phyloP scores from a whole-genome alignment of 2,888 invertebrate genomes.

The Ceramica pisi region DNA sequence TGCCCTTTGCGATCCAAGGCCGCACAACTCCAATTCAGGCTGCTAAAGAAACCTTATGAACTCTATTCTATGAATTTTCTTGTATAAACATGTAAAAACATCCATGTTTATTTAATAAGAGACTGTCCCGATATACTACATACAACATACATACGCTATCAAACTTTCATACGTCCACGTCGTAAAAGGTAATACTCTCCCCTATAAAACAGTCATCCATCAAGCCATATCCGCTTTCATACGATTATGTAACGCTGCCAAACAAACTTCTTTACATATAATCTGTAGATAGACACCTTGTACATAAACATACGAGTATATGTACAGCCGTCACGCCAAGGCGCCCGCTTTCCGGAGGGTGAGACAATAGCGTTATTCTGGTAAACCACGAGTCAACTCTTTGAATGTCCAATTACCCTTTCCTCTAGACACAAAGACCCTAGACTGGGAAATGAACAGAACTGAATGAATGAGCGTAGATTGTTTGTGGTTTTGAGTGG shows the following conservation, averaged over 20 bases:
- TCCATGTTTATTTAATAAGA: background rate
- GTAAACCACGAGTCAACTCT: constrained; percentile 35
- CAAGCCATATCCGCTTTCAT: constrained; percentile 40
- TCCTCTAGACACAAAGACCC: background rate
- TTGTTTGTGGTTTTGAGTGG: background rate
- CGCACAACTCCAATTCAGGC: background rate
- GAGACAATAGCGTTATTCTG: constrained; percentile 25
- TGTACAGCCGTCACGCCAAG: constrained; percentile 40
- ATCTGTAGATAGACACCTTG: background rate
- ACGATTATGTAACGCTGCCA: constrained; percentile 44
- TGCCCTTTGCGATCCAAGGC: no score
- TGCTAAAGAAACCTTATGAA: background rate
- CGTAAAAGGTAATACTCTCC: constrained; percentile 28
- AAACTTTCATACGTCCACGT: background rate
- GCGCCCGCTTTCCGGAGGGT: constrained; percentile 39
- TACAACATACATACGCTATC: background rate
- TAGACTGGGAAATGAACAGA: background rate
- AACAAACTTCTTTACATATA: constrained; percentile 9
- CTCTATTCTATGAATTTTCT: background rate
- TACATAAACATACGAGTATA: constrained; percentile 5
- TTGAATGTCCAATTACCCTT: constrained; percentile 32
- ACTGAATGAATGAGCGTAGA: constrained; percentile 1
- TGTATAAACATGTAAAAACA: background rate
- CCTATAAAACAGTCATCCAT: constrained; percentile 37
- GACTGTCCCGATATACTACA: background rate